Evolutionary conservation across 2,888 invertebrate genomes (phyloP), one percentile per base, ranked within the genome.

Genomic region (Cerastis rubricosa): DNA sequence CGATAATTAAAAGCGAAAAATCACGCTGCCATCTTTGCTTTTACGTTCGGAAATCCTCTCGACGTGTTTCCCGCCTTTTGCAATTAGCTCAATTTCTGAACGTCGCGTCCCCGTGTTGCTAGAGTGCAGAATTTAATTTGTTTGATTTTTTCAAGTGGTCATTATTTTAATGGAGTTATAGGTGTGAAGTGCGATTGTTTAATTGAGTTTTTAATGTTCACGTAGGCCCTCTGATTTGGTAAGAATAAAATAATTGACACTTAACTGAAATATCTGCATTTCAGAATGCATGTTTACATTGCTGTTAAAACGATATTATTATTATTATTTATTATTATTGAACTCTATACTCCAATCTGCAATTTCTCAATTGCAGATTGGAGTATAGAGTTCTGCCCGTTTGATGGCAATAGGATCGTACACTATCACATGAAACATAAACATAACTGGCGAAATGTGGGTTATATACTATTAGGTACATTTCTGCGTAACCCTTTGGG

Each of bases 81-180:
- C 93, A 94, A 95, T 95, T 95, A 94, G 94, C 91, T 91, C 93
- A 94, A 94, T 95, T 94, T 93, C 89, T 88, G 91, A 92, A 94
- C 89, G 91, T 76, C 87, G 84, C 91, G 89, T 89, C 76, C 77
- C 92, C 82, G 89, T 93, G 91, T 91, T 92, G 92, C 92, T 81
- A 88, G 87, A 89, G 89, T 85, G 87, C 87, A 87, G 89, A 92
- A 92, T 91, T 90, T 87, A 88, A 88, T 88, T 89, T 85, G 87
- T 83, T 85, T 81, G 67, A 35, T 84, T 84, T 76, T 80, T 84
- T 82, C 81, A 77, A 91, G 90, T 89, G 89, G 78, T 84, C 87
- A 85, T 88, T 87, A 88, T 85, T 87, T 78, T 74, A 76, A 75
- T 78, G 43, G 54, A 74, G 68, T 66, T 75, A 49, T n/a, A 35